Evolutionary conservation across 2,888 invertebrate species (phyloP).

Genomic region (Lasioglossum zephyrum): DNA sequence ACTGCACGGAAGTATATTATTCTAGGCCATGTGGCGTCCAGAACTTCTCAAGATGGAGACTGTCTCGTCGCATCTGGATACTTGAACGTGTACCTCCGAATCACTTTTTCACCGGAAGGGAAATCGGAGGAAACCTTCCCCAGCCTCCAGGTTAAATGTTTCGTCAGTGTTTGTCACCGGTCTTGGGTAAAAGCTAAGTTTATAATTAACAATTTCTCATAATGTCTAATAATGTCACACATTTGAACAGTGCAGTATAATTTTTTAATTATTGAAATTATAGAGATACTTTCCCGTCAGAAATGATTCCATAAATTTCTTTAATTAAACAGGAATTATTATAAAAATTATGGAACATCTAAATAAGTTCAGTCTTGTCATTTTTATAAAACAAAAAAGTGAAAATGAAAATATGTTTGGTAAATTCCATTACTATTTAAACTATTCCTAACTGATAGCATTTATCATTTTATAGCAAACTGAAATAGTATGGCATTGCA

Average conservation of each 20-base stretch:
- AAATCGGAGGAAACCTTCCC: conserved; percentile 20
- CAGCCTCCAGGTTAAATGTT: no score
- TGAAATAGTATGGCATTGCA: neutral
- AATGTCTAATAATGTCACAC: no score
- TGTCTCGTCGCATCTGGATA: conserved; percentile 43
- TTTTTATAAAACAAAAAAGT: no score
- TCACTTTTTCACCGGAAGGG: neutral
- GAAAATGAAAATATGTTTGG: no score
- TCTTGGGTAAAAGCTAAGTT: no score
- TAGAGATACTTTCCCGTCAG: no score
- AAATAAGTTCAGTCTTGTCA: no score
- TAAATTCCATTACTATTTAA: neutral
- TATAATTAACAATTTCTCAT: no score
- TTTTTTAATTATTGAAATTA: no score
- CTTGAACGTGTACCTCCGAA: conserved; percentile 17
- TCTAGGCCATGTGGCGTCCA: conserved; percentile 62
- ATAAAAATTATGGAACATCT: no score
- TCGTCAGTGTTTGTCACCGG: neutral
- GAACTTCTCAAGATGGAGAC: conserved; percentile 39
- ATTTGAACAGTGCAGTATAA: neutral
- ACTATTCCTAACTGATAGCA: neutral
- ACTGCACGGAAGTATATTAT: conserved; percentile 62
- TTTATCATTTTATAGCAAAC: neutral
- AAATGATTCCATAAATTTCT: no score
- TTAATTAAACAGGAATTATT: no score